These are phyloP conservation scores for Oceanites oceanicus DNA, from an alignment of 2,113 vertebrate genomes.

Conservation along the genomic window DNA sequence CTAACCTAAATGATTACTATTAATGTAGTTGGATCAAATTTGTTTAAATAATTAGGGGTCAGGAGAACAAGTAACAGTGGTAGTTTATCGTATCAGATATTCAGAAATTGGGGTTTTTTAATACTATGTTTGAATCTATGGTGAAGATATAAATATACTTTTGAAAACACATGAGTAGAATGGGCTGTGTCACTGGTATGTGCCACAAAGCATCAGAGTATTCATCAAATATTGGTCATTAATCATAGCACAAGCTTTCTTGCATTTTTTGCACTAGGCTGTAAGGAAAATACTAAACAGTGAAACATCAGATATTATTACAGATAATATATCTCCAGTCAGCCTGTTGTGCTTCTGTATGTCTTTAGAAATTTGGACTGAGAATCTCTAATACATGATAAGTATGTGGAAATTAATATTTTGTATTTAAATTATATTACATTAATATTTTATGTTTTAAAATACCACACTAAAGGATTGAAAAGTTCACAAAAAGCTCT, in stretches of 20 bases:
- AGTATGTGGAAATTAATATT: neutral
- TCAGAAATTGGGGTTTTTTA: neutral
- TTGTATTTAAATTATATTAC: neutral
- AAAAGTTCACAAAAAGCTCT: neutral
- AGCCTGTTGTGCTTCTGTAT: accelerated
- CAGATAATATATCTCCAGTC: neutral
- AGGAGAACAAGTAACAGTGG: neutral
- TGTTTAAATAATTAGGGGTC: neutral
- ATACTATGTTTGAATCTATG: neutral
- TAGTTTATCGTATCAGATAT: neutral
- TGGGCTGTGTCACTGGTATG: neutral
- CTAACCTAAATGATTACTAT: neutral
- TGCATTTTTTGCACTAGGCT: neutral
- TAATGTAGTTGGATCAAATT: neutral
- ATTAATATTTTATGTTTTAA: neutral
- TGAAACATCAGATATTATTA: neutral
- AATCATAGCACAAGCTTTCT: neutral
- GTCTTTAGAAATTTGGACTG: neutral
- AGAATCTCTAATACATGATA: neutral
- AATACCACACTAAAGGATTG: neutral
- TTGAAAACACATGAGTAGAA: neutral
- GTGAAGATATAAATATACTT: neutral
- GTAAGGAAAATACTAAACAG: neutral
- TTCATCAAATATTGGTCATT: neutral
- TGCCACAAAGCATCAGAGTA: neutral